These are phyloP conservation scores for Hydra vulgaris DNA, from an alignment of 30 jellyfish, hydroid and myxozoan genomes.

Conservation along the genomic window DNA sequence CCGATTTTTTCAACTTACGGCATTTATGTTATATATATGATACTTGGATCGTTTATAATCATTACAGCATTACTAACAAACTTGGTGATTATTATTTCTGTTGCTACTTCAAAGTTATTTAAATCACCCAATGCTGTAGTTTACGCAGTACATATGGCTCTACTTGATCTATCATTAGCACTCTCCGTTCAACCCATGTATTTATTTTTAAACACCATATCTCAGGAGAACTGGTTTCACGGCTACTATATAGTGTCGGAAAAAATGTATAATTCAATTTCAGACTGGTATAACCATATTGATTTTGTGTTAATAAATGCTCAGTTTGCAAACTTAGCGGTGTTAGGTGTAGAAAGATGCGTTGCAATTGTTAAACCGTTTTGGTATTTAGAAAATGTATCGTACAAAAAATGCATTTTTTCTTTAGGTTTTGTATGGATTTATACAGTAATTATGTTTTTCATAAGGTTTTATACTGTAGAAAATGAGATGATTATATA, in stretches of 20 bases:
- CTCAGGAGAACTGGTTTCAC: not conserved
- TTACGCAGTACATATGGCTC: not conserved
- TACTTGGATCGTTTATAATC: not conserved
- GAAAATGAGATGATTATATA: not conserved
- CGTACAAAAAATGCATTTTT: not conserved
- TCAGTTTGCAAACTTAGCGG: slow-evolving; percentile 14
- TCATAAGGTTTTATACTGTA: not conserved
- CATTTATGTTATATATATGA: not conserved
- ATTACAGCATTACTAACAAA: not conserved
- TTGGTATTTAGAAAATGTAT: not conserved
- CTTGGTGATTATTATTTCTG: not conserved
- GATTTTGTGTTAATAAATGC: slow-evolving; percentile 14
- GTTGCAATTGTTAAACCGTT: slow-evolving; percentile 12
- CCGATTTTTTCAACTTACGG: not conserved
- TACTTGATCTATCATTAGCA: not conserved
- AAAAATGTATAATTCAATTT: not conserved
- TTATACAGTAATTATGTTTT: not conserved
- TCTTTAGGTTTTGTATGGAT: slow-evolving; percentile 11
- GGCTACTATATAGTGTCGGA: not conserved
- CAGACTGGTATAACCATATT: not conserved
- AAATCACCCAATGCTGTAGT: not conserved
- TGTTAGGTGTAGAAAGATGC: slow-evolving; percentile 5
- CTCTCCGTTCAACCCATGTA: not conserved
- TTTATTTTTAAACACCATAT: not conserved
- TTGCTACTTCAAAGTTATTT: not conserved